Conservation (phyloP, 1,140 invertebrate species). For the Phymorhynchus buccinoides region DNA sequence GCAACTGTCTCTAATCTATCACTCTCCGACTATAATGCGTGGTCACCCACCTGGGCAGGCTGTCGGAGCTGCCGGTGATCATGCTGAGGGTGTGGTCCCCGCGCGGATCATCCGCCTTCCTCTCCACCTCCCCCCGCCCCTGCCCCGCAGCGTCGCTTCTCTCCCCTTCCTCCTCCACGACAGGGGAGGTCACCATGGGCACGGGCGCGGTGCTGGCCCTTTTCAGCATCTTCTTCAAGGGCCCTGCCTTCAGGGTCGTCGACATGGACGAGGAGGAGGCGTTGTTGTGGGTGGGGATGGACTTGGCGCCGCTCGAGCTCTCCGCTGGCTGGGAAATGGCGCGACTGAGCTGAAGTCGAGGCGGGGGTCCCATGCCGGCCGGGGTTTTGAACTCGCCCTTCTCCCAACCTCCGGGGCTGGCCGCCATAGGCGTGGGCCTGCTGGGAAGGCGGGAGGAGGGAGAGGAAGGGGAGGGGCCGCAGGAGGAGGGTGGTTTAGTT, state of each 20-base stretch:
- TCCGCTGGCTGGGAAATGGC: conserved; percentile 38
- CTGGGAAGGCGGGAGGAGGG: background rate
- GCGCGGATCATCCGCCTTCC: conserved; percentile 40
- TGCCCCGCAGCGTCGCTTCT: background rate
- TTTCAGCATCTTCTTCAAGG: conserved; percentile 57
- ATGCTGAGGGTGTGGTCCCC: conserved; percentile 61
- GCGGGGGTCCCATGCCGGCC: conserved; percentile 51
- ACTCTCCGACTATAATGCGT: too few relatives aligned
- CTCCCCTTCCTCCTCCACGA: conserved; percentile 47
- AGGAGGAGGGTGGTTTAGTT: background rate
- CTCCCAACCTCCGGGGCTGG: background rate
- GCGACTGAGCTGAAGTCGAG: background rate
- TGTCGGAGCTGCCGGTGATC: conserved; percentile 70
- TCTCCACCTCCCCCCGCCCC: conserved; percentile 28
- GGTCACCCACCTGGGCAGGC: conserved; percentile 67
- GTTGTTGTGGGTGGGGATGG: too few relatives aligned
- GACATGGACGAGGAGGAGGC: background rate
- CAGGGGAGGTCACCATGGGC: conserved; percentile 47
- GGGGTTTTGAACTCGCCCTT: conserved; percentile 41
- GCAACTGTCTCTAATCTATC: too few relatives aligned
- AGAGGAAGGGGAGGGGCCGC: conserved; percentile 14
- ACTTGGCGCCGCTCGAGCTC: conserved; percentile 8
- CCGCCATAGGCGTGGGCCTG: background rate
- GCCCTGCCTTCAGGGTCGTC: conserved; percentile 27
- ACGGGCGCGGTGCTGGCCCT: conserved; percentile 50